Evolutionary conservation across 2,888 invertebrate species (phyloP).

Genomic region (Elmis aenea): DNA sequence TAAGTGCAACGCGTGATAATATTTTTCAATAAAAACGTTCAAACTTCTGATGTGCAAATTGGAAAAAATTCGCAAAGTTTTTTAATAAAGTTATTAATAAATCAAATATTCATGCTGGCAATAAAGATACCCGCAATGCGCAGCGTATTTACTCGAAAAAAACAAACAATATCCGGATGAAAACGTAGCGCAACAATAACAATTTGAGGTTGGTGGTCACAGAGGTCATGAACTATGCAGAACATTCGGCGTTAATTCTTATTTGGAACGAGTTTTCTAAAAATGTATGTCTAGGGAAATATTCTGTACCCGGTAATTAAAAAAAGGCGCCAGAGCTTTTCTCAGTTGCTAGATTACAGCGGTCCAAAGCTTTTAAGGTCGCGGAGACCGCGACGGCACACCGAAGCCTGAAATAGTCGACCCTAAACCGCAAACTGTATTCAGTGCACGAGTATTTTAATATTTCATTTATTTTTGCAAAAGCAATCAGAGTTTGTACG

Average conservation of each 20-base stretch:
- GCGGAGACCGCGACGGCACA: slow-evolving; percentile 2
- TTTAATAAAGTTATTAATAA: too few species aligned
- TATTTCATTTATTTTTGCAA: slow-evolving; percentile 35
- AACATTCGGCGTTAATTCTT: slow-evolving; percentile 37
- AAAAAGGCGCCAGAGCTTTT: slow-evolving; percentile 30
- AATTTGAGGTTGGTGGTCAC: slow-evolving; percentile 18
- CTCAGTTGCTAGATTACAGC: slow-evolving; percentile 17
- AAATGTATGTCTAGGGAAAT: slow-evolving; percentile 41
- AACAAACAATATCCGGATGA: slow-evolving; percentile 18
- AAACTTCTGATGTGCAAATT: too few species aligned
- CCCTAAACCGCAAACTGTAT: slow-evolving; percentile 9
- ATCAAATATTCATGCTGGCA: too few species aligned
- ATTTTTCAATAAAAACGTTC: too few species aligned
- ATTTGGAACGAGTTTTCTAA: slow-evolving; percentile 40
- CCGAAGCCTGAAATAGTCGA: slow-evolving; percentile 10
- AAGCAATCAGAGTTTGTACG: slow-evolving; percentile 33
- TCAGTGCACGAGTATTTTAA: slow-evolving; percentile 24
- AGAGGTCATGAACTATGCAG: slow-evolving; percentile 34
- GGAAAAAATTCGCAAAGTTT: too few species aligned
- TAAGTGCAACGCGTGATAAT: too few species aligned
- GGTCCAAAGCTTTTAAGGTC: slow-evolving; percentile 3
- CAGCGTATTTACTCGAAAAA: too few species aligned
- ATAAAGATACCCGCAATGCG: too few species aligned
- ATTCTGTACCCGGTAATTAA: slow-evolving; percentile 37
- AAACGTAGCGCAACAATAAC: slow-evolving; percentile 21